Conservation (phyloP, 2,888 invertebrate species). For the Eubasilissa splendida region DNA sequence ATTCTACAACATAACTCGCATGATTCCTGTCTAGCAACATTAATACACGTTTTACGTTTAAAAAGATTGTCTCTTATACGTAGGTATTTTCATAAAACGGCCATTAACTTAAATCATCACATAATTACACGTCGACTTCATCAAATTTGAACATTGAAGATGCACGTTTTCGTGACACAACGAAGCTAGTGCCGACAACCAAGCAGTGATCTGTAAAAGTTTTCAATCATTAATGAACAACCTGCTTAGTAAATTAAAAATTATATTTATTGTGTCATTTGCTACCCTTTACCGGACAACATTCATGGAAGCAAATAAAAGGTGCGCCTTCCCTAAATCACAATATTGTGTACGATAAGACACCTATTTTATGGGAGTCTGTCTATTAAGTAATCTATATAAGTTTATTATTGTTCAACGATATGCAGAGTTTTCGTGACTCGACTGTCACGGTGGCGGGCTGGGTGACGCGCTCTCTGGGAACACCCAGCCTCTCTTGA, state of each 20-base stretch:
- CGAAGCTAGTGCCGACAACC: constrained; percentile 21
- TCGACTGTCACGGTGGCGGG: constrained; percentile 6
- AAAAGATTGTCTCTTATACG: constrained; percentile 55
- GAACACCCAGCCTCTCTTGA: constrained; percentile 58
- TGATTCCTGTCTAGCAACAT: constrained; percentile 24
- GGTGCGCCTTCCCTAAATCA: constrained; percentile 42
- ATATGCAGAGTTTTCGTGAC: constrained; percentile 73
- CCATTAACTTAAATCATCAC: constrained; percentile 14
- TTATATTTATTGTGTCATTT: constrained; percentile 40
- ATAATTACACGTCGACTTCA: neutral
- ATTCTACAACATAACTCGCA: constrained; percentile 33
- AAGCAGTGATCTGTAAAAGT: constrained; percentile 5
- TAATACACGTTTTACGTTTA: constrained; percentile 35
- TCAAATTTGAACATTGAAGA: constrained; percentile 21
- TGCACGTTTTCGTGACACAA: neutral
- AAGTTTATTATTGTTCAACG: constrained; percentile 73
- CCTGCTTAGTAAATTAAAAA: constrained; percentile 8
- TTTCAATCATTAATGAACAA: constrained; percentile 3
- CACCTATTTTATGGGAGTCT: constrained; percentile 39
- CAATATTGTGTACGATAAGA: constrained; percentile 42
- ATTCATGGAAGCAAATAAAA: constrained; percentile 42
- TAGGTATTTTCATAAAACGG: constrained; percentile 40
- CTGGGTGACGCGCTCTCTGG: constrained; percentile 60
- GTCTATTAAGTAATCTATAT: constrained; percentile 63
- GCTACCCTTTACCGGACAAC: constrained; percentile 54